phyloP scores from a whole-genome alignment of 1,140 invertebrate genomes.

The Calephelis nemesis region DNA sequence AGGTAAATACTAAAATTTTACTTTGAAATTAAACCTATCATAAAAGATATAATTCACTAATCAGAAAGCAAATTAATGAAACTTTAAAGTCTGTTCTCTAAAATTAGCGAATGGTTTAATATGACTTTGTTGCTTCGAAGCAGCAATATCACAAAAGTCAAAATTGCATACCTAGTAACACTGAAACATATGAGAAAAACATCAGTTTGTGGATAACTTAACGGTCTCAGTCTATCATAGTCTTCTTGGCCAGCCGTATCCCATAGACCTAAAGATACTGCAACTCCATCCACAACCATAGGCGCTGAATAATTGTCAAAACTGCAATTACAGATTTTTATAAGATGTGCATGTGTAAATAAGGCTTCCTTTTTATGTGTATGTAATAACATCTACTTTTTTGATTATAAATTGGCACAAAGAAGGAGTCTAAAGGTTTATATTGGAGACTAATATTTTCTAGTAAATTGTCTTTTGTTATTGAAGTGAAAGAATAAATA shows the following conservation, averaged over 20 bases:
- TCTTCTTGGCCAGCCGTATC: constrained; percentile 98
- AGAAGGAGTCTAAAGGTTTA: too few species aligned
- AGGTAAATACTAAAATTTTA: neutral
- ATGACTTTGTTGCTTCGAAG: too few species aligned
- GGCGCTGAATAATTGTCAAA: constrained; percentile 99
- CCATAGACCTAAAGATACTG: constrained; percentile 96
- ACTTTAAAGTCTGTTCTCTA: too few species aligned
- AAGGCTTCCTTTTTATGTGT: too few species aligned
- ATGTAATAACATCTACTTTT: neutral
- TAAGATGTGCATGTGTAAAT: neutral
- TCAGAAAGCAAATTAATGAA: neutral
- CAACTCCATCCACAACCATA: constrained; percentile 98
- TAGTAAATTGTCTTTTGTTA: too few species aligned
- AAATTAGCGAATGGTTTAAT: too few species aligned
- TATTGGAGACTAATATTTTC: too few species aligned
- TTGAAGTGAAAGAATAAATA: too few species aligned
- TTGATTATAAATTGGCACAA: neutral
- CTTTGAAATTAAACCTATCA: neutral
- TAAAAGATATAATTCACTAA: too few species aligned
- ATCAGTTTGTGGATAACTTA: constrained; percentile 97
- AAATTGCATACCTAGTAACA: constrained; percentile 84
- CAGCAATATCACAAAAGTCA: neutral
- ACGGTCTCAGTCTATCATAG: constrained; percentile 96
- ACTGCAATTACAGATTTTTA: constrained; percentile 74
- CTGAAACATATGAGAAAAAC: constrained; percentile 99